Conservation (phyloP, 2,797 vertebrate genomes). For the Hipposideros larvatus region DNA sequence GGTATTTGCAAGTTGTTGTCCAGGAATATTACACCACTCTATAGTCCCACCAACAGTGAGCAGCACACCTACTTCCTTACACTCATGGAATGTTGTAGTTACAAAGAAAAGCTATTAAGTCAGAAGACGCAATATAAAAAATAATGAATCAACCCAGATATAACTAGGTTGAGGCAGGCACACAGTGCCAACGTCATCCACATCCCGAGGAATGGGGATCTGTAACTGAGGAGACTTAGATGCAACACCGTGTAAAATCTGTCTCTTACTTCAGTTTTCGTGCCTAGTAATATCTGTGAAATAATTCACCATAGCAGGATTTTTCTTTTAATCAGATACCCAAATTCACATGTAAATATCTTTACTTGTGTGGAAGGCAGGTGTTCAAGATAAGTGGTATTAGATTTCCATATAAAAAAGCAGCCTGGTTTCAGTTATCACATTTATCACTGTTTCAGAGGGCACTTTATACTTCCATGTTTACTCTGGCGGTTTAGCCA, state of each 20-base stretch:
- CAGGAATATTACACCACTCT: neutral
- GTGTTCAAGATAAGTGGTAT: neutral
- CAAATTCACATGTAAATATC: neutral
- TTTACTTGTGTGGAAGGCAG: neutral
- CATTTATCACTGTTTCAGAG: neutral
- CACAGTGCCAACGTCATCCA: neutral
- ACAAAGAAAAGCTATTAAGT: neutral
- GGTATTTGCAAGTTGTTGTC: neutral
- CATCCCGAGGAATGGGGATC: neutral
- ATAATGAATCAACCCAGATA: neutral
- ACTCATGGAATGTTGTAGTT: neutral
- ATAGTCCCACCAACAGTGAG: neutral
- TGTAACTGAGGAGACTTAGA: neutral
- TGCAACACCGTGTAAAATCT: neutral
- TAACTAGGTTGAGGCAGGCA: neutral
- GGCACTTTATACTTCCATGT: neutral
- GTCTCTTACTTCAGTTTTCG: neutral
- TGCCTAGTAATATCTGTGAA: neutral
- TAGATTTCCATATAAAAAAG: neutral
- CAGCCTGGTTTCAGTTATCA: neutral
- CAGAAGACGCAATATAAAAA: neutral
- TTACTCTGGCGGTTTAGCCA: neutral
- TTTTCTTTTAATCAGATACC: neutral
- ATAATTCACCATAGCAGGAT: neutral
- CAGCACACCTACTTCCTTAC: neutral